Evolutionary conservation across 2,888 invertebrate species (phyloP).

Genomic region (Noctua janthe): DNA sequence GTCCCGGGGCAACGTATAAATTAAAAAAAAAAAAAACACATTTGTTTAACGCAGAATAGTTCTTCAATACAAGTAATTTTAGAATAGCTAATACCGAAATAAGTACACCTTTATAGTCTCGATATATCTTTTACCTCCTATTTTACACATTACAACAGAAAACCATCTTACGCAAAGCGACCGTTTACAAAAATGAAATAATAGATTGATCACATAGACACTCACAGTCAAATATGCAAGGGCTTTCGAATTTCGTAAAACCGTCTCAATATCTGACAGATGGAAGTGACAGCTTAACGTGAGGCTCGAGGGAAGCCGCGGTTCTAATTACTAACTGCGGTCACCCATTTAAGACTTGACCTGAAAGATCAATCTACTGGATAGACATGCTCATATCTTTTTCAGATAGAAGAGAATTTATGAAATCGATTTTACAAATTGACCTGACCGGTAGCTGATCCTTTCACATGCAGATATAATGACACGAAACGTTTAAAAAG

Average conservation of each 20-base stretch:
- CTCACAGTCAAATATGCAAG: neutral
- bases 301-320: neutral
- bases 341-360: conserved; percentile 12
- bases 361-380: neutral
- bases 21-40: too few relatives aligned
- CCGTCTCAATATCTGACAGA: neutral
- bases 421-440: neutral
- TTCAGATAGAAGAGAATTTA: neutral
- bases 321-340: conserved; percentile 25
- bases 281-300: neutral
- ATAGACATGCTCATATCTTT: neutral
- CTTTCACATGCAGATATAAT: neutral
- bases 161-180: neutral
- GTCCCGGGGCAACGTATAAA: too few relatives aligned
- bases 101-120: neutral
- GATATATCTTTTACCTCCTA: neutral
- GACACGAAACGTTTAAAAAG: neutral
- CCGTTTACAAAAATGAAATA: neutral
- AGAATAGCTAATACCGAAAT: neutral
- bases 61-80: neutral
- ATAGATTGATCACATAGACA: neutral
- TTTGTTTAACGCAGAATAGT: neutral
- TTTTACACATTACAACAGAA: neutral
- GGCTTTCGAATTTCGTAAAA: neutral
- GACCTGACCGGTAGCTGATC: neutral